Base-by-base conservation (phyloP, 2,113 vertebrate species). In the Semnornis frantzii region DNA sequence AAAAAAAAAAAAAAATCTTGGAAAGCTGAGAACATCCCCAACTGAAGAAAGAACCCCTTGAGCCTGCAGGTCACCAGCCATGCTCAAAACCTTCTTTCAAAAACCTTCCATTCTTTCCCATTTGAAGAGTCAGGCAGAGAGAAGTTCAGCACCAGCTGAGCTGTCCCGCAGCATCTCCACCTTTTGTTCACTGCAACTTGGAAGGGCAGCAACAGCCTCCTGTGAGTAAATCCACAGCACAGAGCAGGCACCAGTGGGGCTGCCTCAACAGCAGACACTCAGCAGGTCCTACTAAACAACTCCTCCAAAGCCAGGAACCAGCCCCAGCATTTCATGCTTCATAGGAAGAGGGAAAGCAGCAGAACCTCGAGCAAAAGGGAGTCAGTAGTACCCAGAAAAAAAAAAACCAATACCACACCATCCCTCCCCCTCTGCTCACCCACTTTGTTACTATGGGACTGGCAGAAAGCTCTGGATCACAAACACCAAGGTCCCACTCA, bases 391-490 rank as follows among this genome's bases (percentile, higher is more conserved):
- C 52, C 9, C 6, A 72, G 68, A 1, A 30, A 33, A 54, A 46
- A 70, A 34, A 57, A 27, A 25, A 21, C 15, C 5, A 23, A 24
- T 37, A 34, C n/a, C 12, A 65, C 30, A 44, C 42, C 37, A 17
- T 3, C n/a, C 58, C 80, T 72, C 92, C 85, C 63, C 89, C 84
- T 93, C 78, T 79, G 12, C 91, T 92, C 95, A 94, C 92, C 91
- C 94, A 87, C 94, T 96, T 92, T 68, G 89, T 91, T 89, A 82
- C 92, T 90, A 87, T 70, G 84, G 92, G 94, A 90, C 81, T 92
- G 7, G 28, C 84, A 92, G 84, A 73, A 90, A 87, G 73, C 92
- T 91, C 87, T 91, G 89, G 64, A 89, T 92, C 76, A 76, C 23
- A 72, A 86, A 66, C 83, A 85, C 13, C 11, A 76, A 89, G 92